Evolutionary conservation across 2,797 vertebrate genomes (phyloP).

Genomic region (Neopelma chrysocephalum): DNA sequence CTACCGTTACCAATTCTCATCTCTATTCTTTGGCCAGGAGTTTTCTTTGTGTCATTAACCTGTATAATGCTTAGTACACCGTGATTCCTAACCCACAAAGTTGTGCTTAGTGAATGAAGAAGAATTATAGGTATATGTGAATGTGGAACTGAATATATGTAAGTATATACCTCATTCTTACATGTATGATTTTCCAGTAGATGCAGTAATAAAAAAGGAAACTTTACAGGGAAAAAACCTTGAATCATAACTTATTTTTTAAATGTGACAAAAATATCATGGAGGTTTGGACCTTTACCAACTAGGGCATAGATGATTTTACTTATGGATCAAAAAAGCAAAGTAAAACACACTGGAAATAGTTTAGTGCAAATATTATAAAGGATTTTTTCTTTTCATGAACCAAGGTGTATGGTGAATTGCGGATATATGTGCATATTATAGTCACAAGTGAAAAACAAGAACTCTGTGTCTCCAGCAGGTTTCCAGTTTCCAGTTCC

Average conservation of each 20-base stretch:
- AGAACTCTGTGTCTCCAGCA: background rate
- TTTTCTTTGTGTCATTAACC: background rate
- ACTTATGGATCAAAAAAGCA: background rate
- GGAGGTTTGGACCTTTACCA: background rate
- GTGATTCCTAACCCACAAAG: background rate
- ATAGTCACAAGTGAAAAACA: background rate
- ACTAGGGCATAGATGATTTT: background rate
- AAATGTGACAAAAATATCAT: background rate
- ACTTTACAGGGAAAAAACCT: background rate
- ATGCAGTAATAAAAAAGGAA: background rate
- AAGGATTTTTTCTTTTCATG: background rate
- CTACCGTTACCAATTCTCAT: background rate
- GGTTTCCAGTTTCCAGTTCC: background rate
- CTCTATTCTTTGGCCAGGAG: background rate
- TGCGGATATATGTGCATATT: background rate
- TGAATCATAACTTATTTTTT: background rate
- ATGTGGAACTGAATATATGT: background rate
- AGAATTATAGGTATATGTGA: background rate
- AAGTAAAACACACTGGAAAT: background rate
- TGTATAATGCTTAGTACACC: background rate
- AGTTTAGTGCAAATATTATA: background rate
- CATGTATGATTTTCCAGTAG: background rate
- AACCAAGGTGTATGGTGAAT: background rate
- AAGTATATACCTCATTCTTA: background rate
- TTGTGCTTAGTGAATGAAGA: background rate